Evolutionary conservation across 1,140 invertebrate genomes (phyloP), one percentile per base, ranked within the genome.

Genomic region (Eupeodes corollae): DNA sequence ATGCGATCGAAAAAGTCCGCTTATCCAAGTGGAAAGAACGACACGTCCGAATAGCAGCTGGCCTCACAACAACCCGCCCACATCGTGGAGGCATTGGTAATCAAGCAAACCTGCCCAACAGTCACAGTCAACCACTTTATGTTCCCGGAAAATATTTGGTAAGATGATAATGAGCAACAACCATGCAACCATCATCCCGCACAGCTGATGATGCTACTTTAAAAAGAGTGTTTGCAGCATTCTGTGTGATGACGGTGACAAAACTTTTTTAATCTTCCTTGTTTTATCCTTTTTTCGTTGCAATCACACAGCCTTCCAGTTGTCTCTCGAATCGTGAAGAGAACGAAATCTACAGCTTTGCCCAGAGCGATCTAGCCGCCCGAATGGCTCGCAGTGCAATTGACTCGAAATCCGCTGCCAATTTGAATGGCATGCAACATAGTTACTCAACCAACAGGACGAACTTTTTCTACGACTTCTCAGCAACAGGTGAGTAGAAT

Each of bases 251-350:
- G 14, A 11, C 12, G 10, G n/a, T 35, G 12, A 35, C 12, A 35
- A 35, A 35, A n/a, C 2, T 21, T 40, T 40, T 18, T 18, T 5
- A 3, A 5, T 40, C 18, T 13, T 30, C 3, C 31, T 12, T 43
- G 11, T 30, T 43, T 43, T 32, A 30, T 43, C 14, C 26, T 3
- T 32, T 30, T 43, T 43, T n/a, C 2, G 5, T 14, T 18, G 39
- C 3, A 15, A 15, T 15, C 9, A 8, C 54, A 44, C 73, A 91
- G 87, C 88, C 88, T 45, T 91, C 88, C 51, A 90, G 86, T 69
- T 91, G 88, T 67, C 75, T 92, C 46, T 88, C 85, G 51, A 88
- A 91, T 70, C 86, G 87, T 58, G 88, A 92, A 72, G 87, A 91
- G 69, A 88, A 92, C 60, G 87, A 91, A 70, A 91, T 91, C 61